Percentiles rank a stretch among this genome's conserved stretches.
Evolutionary conservation across 2,113 vertebrate genomes (phyloP).

Genomic region (Nothocercus nigrocapillus): DNA sequence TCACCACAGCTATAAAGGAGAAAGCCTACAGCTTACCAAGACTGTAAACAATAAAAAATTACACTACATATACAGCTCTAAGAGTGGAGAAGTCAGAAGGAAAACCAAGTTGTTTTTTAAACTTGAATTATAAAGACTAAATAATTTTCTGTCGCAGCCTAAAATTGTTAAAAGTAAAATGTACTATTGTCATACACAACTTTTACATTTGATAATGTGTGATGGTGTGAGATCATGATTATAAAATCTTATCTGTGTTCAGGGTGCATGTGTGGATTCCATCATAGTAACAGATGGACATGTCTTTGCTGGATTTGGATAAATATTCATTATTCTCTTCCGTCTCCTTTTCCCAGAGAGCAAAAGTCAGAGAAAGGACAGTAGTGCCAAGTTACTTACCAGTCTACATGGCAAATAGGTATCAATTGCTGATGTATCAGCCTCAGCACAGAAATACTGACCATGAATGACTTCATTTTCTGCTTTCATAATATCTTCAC

Average conservation of each 20-base stretch:
- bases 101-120: not conserved
- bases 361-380: slow-evolving; percentile 65
- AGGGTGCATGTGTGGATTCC: not conserved
- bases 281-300: not conserved
- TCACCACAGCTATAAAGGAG: not conserved
- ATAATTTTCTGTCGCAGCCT: not conserved
- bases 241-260: not conserved
- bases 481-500: not conserved
- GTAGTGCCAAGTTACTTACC: slow-evolving; percentile 44
- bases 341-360: slow-evolving; percentile 14
- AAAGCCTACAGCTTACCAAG: not conserved
- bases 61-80: not conserved
- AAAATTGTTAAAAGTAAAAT: slow-evolving; percentile 16
- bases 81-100: not conserved
- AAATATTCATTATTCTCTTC: slow-evolving; percentile 53
- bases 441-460: slow-evolving; percentile 20
- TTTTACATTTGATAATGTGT: not conserved
- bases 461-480: slow-evolving; percentile 5
- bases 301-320: not conserved
- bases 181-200: not conserved
- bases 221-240: not conserved
- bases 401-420: slow-evolving; percentile 10
- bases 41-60: not conserved
- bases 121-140: not conserved
- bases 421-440: slow-evolving; percentile 49